Evolutionary conservation across 2,113 vertebrate genomes (phyloP).

Genomic region (Electrona antarctica): DNA sequence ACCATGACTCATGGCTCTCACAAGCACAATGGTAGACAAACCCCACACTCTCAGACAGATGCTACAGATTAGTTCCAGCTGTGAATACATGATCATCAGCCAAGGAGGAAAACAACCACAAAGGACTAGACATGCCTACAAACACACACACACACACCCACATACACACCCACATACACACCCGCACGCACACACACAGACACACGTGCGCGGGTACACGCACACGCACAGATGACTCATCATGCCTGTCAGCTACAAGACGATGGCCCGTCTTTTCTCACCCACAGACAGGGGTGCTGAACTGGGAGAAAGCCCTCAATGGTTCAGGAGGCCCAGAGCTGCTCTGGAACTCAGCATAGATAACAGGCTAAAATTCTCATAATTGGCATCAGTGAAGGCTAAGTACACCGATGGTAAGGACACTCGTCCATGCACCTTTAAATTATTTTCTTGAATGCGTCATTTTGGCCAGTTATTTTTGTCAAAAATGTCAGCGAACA

Average conservation of each 20-base stretch:
- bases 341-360: background rate
- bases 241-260: slow-evolving; percentile 29
- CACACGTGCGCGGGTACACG: background rate
- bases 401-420: too few species aligned
- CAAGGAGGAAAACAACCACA: slow-evolving; percentile 29
- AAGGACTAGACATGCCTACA: slow-evolving; percentile 49
- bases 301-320: too few species aligned
- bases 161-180: slow-evolving; percentile 34
- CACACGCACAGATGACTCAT: slow-evolving; percentile 32
- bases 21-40: slow-evolving; percentile 9
- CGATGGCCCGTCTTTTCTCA: slow-evolving; percentile 23
- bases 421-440: too few species aligned
- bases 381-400: too few species aligned
- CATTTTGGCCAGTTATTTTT: too few species aligned
- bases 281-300: background rate
- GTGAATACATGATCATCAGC: slow-evolving; percentile 51
- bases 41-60: slow-evolving; percentile 58
- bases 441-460: too few species aligned
- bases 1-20: slow-evolving; percentile 53
- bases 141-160: slow-evolving; percentile 22
- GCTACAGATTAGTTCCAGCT: slow-evolving; percentile 65
- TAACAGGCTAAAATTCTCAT: background rate
- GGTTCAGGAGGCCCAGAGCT: background rate
- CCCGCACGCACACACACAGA: slow-evolving; percentile 12
- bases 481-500: too few species aligned